A percentile compares a stretch with the other conserved stretches of the same genome.
Conservation (phyloP, 2,113 vertebrate genomes). For the Brachirus orientalis region DNA sequence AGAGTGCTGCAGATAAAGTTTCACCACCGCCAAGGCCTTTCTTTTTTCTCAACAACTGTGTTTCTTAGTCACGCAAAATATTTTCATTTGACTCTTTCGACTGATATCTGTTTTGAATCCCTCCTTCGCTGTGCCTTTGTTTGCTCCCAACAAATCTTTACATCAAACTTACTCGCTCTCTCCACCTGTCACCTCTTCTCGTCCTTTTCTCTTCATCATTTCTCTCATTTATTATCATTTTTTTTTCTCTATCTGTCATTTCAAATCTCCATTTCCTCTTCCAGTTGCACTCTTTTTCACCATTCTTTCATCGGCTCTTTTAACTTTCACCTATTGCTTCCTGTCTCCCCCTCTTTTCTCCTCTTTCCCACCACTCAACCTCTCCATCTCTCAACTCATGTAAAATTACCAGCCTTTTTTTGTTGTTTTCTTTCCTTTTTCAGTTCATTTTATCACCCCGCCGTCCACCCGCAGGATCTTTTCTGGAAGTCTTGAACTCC, state of each 20-base stretch:
- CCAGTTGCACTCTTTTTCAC: neutral
- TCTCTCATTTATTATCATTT: neutral
- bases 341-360: constrained; percentile 17
- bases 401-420: constrained; percentile 27
- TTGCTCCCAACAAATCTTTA: neutral
- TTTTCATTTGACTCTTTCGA: constrained; percentile 18
- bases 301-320: constrained; percentile 30
- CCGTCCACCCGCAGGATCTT: constrained; percentile 16
- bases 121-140: neutral
- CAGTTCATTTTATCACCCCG: neutral
- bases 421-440: constrained; percentile 30
- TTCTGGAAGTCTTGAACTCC: neutral
- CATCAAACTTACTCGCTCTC: neutral
- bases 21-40: constrained; percentile 16
- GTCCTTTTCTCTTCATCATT: neutral
- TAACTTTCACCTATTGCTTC: constrained; percentile 32
- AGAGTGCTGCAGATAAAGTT: constrained; percentile 36
- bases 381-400: constrained; percentile 37
- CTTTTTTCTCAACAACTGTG: constrained; percentile 15
- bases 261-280: constrained; percentile 23
- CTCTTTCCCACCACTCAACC: constrained; percentile 28
- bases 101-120: neutral
- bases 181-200: neutral
- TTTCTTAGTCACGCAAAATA: constrained; percentile 27
- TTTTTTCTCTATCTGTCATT: constrained; percentile 16